Evolutionary conservation across 2,888 invertebrate species (phyloP).

Genomic region (Teleogryllus oceanicus): DNA sequence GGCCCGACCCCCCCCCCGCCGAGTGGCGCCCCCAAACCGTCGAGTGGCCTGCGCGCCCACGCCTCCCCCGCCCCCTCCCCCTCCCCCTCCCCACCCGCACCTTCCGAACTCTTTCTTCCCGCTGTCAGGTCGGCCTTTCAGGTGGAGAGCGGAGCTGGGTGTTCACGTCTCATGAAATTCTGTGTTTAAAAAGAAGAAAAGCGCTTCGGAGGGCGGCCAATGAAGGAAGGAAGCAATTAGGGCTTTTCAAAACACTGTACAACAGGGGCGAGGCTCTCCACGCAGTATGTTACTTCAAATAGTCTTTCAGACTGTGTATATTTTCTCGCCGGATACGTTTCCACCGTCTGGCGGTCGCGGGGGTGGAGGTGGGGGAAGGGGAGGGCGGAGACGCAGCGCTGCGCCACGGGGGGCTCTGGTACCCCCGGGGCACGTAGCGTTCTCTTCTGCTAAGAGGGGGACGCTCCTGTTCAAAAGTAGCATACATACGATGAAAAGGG

Average conservation of each 20-base stretch:
- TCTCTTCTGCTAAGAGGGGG: too few species aligned
- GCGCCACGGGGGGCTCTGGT: too few species aligned
- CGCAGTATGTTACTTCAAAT: conserved; percentile 1
- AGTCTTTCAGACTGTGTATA: conserved; percentile 18
- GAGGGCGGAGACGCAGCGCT: too few species aligned
- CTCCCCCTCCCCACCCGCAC: background rate
- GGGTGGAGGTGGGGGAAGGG: too few species aligned
- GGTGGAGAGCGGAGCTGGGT: background rate
- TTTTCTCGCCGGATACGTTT: conserved; percentile 18
- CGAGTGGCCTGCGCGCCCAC: background rate
- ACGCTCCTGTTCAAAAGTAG: too few species aligned
- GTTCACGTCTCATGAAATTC: background rate
- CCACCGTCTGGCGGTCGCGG: background rate
- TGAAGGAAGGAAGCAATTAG: conserved; percentile 18
- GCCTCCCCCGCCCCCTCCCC: background rate
- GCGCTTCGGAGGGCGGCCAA: background rate
- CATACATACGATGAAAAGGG: too few species aligned
- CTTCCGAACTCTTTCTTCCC: conserved; percentile 9
- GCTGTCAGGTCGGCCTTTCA: conserved; percentile 7
- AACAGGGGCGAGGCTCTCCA: background rate
- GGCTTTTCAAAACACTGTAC: conserved; percentile 18
- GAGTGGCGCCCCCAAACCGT: too few species aligned
- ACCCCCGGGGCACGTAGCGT: too few species aligned
- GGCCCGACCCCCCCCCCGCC: background rate
- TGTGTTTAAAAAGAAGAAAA: background rate